phyloP scores from a whole-genome alignment of 2,888 invertebrate genomes.

The Parnassius glacialis region DNA sequence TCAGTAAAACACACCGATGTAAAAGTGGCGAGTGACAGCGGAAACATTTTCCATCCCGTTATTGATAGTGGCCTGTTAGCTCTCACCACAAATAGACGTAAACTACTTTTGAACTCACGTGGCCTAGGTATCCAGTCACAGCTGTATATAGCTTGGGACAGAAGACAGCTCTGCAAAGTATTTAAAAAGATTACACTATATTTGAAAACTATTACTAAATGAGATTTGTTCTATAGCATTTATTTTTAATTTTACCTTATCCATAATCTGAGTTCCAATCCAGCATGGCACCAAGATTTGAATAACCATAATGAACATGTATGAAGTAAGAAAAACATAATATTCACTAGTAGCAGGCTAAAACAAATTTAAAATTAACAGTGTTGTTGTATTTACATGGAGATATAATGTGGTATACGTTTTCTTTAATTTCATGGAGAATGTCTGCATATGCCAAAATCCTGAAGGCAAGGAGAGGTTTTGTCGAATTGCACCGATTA shows the following conservation, averaged over 20 bases:
- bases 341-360: constrained; percentile 52
- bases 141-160: constrained; percentile 52
- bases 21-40: constrained; percentile 56
- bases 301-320: constrained; percentile 49
- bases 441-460: no score
- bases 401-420: no score
- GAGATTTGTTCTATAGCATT: no score
- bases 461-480: no score
- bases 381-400: no score
- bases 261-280: constrained; percentile 55
- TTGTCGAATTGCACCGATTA: no score
- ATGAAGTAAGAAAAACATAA: constrained; percentile 53
- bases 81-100: constrained; percentile 56
- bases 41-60: constrained; percentile 60
- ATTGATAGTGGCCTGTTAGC: constrained; percentile 52
- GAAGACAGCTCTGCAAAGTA: constrained; percentile 48
- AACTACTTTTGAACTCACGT: constrained; percentile 52
- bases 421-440: no score
- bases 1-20: constrained; percentile 49
- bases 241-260: constrained; percentile 41
- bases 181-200: constrained; percentile 2
- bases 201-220: not conserved
- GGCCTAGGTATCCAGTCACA: constrained; percentile 57
- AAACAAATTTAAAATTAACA: constrained; percentile 26
- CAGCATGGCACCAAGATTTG: constrained; percentile 60